Conservation (phyloP, 2,113 vertebrate species). For the Atrichornis clamosus region DNA sequence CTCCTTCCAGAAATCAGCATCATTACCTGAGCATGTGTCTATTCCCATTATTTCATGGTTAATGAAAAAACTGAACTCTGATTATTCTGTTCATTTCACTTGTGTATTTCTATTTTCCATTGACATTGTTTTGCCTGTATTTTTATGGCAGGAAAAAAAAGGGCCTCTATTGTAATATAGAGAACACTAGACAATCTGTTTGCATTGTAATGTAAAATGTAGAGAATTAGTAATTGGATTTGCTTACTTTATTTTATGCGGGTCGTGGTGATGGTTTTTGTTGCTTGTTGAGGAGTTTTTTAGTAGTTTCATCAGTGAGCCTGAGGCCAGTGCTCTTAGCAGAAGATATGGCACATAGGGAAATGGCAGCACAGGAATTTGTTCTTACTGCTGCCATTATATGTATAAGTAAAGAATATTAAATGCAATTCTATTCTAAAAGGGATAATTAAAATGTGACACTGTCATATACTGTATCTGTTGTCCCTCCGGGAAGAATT, state of each 20-base stretch:
- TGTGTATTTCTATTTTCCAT: not conserved
- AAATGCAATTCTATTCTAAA: not conserved
- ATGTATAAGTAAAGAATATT: not conserved
- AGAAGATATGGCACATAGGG: not conserved
- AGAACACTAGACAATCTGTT: not conserved
- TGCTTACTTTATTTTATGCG: not conserved
- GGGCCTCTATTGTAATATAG: not conserved
- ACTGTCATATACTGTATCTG: not conserved
- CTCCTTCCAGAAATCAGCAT: not conserved
- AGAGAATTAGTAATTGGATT: not conserved
- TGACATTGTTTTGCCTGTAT: not conserved
- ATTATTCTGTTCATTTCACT: not conserved
- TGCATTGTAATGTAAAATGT: not conserved
- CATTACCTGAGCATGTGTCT: not conserved
- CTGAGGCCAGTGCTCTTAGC: not conserved
- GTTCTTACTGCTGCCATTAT: not conserved
- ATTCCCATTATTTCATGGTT: not conserved
- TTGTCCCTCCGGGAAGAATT: not conserved
- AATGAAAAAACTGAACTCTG: not conserved
- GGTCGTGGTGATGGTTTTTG: fast-evolving
- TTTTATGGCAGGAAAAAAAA: not conserved
- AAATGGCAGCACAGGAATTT: not conserved
- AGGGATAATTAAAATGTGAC: not conserved
- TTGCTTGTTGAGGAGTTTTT: not conserved
- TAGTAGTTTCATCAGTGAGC: not conserved